Conservation (phyloP, 2,888 invertebrate genomes). For the Hypomecis atomaria region DNA sequence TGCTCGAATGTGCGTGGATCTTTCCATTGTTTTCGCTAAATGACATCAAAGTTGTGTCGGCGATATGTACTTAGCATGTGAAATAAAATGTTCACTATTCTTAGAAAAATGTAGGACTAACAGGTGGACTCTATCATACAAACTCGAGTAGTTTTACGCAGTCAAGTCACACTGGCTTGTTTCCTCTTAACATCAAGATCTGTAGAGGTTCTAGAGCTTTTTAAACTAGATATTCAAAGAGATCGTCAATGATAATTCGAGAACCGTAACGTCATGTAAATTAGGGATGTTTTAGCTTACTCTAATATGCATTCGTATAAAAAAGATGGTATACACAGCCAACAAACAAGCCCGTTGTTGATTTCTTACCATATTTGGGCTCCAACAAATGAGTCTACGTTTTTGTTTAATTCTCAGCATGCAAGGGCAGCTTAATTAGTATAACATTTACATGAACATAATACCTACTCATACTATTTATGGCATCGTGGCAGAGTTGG, state of each 20-base stretch:
- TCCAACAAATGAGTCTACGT: conserved; percentile 39
- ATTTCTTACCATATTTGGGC: conserved; percentile 48
- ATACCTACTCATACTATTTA: conserved; percentile 80
- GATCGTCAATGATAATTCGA: conserved; percentile 49
- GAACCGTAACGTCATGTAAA: conserved; percentile 51
- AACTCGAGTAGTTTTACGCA: conserved; percentile 16
- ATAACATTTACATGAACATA: conserved; percentile 36
- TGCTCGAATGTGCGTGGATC: conserved; percentile 68
- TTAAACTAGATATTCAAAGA: conserved; percentile 14
- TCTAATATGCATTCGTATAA: conserved; percentile 40
- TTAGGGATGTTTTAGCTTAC: conserved; percentile 48
- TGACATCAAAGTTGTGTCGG: conserved; percentile 82
- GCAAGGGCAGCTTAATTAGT: conserved; percentile 30
- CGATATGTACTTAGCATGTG: conserved; percentile 75
- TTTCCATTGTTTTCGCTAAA: conserved; percentile 84
- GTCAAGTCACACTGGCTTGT: conserved; percentile 29
- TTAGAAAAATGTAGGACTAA: conserved; percentile 63
- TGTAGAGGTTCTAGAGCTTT: conserved; percentile 7
- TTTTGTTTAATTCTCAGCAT: conserved; percentile 20
- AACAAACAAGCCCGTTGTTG: conserved; percentile 43
- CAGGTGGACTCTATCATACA: conserved; percentile 52
- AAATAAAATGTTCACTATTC: conserved; percentile 71
- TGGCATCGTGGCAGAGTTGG: conserved; percentile 69
- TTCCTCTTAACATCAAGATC: conserved; percentile 17
- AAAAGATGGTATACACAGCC: conserved; percentile 37